These are phyloP conservation scores for Alloplasta piceator DNA, from an alignment of 2,888 invertebrate species.

Conservation along the genomic window DNA sequence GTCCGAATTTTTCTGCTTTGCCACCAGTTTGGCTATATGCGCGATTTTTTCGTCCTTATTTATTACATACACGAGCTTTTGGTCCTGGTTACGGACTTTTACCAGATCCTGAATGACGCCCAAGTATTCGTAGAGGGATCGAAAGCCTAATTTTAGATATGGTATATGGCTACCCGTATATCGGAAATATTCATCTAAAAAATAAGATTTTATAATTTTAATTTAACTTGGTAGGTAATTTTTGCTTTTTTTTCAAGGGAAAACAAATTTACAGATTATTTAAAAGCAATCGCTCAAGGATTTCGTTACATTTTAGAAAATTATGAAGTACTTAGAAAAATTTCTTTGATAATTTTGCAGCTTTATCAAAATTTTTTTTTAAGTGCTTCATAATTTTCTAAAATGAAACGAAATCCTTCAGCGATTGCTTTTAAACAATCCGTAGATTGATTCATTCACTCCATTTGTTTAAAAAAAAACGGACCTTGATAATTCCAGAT, in stretches of 20 bases:
- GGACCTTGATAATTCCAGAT: too few relatives aligned
- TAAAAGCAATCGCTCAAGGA: not conserved
- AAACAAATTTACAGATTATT: not conserved
- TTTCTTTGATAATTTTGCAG: too few relatives aligned
- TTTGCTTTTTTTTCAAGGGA: not conserved
- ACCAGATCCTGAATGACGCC: conserved; percentile 50
- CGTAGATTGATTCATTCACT: too few relatives aligned
- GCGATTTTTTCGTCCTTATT: conserved; percentile 61
- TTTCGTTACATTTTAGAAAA: too few relatives aligned
- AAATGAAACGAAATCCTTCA: too few relatives aligned
- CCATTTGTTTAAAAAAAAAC: too few relatives aligned
- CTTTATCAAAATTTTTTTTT: too few relatives aligned
- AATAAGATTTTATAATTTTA: not conserved
- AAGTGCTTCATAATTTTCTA: too few relatives aligned
- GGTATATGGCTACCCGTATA: conserved; percentile 67
- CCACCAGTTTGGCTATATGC: conserved; percentile 66
- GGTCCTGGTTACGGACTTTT: conserved; percentile 48
- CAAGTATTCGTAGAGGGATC: conserved; percentile 59
- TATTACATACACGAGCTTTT: conserved; percentile 53
- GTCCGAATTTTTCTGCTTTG: conserved; percentile 59
- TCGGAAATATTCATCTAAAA: conserved; percentile 57
- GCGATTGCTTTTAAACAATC: too few relatives aligned
- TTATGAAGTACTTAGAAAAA: too few relatives aligned
- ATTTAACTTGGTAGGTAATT: not conserved
- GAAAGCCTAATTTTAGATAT: conserved; percentile 64